Evolutionary conservation across 2,113 vertebrate species (phyloP), one percentile per base, ranked within the genome.

Genomic region (Hepsetus odoe): DNA sequence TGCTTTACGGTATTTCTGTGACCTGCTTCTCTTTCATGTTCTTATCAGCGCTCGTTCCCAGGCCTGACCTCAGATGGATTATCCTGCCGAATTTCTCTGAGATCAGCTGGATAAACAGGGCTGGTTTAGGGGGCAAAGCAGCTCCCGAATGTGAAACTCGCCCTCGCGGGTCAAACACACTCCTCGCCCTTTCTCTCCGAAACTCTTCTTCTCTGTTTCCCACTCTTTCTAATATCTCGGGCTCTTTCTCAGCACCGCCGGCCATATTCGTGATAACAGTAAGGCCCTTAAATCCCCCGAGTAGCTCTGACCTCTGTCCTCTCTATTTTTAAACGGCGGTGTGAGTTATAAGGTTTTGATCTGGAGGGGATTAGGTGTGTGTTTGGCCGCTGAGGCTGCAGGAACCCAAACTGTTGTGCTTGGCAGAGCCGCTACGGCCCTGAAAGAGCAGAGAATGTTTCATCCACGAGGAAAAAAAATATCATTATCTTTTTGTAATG

Each of bases 231-330:
- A 44, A 40, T 64, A 56, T 84, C 46, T 46, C 35, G 28, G 53
- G 49, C 38, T 81, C 73, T 82, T 87, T 89, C 87, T 90, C 85
- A 85, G 76, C 75, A 76, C 85, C 74, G 56, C 51, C 44, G 53
- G 82, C 86, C 82, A 76, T 90, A 22, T 88, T 83, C 86, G 89
- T 90, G 90, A 91, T 91, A 87, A 91, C 83, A 85, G 83, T 91
- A 90, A 92, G 88, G 85, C 90, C 81, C 76, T 24, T 87, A 90
- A 91, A 92, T 91, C 92, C 90, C n/a, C 85, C 84, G 80, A 88
- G 90, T 89, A 87, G 88, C 86, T 89, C 74, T 92, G 89, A 92
- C 90, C 91, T 91, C 84, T 92, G 90, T 75, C 87, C 89, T 73
- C 12, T 82, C 87, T 90, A 85, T 92, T 90, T 93, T 91, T 88